Evolutionary conservation across 2,113 vertebrate genomes (phyloP), one percentile per base, ranked within the genome.

Genomic region (Lagopus leucura): DNA sequence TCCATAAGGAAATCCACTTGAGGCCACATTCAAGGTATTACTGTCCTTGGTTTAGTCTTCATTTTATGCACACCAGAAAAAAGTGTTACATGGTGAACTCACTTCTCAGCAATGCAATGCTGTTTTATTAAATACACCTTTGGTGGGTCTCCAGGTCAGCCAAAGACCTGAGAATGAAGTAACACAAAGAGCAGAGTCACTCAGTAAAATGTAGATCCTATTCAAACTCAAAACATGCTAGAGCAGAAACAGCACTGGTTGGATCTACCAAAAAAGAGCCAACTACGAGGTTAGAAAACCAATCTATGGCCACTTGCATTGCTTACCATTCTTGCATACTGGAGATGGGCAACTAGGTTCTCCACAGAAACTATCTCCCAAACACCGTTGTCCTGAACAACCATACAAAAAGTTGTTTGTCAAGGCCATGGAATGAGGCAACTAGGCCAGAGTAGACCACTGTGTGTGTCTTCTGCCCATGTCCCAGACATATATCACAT

Each of bases 121-220:
- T 81, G 12, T 90, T 88, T 95, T 94, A 97, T 96, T 97, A 97
- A 97, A 95, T 92, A 80, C 60, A 88, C 21, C 45, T 77, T 77
- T 80, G 60, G 45, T 71, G 32, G 19, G 15, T 70, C 50, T 77
- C 75, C 74, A 34, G 76, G 86, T 90, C 60, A 88, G 82, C 36
- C 88, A 87, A 88, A 92, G 67, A 80, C 45, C 50, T 83, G 55
- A 58, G 34, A 86, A 88, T 25, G 13, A 80, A 25, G 28, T 50
- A 74, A 82, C 30, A 60, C 43, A 66, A 82, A 85, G 36, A 58
- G 82, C 70, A 55, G 40, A 63, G 3, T 48, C 34, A n/a, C 19
- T 69, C 30, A 61, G 54, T 78, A 57, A 82, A 79, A 84, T 40
- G 8, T 84, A 87, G 40, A 75, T 43, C n/a, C 48, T 83, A 24